Evolutionary conservation across 2,888 invertebrate genomes (phyloP), one percentile per base, ranked within the genome.

Genomic region (Lasioglossum villosulum): DNA sequence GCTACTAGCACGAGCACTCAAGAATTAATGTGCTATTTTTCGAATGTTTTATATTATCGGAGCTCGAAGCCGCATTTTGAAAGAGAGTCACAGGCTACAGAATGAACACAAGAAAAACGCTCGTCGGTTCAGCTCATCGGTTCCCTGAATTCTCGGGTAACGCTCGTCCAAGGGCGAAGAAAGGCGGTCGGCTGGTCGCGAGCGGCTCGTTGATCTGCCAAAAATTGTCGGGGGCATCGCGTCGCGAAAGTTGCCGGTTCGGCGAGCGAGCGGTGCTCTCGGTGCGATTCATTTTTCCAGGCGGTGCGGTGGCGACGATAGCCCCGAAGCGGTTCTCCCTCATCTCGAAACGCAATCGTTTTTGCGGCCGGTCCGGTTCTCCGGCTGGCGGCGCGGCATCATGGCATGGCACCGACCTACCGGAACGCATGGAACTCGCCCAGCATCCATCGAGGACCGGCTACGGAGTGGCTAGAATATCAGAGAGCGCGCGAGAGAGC

Each of bases 321-420:
- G 39, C 71, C 74, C 72, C 72, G 72, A 66, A 66, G 68, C 59
- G 48, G 16, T 74, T 84, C 84, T 83, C 84, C 70, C 85, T 86
- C 87, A 59, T 88, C 88, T 74, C 90, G 88, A 90, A 90, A 90
- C 89, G 84, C 85, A 86, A 89, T 90, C 82, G 90, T 90, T 90
- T 90, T 90, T 90, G 86, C 84, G 75, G 89, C 80, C 88, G 83
- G 90, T 90, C 91, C 90, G 91, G 91, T 91, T 90, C 89, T 90
- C 45, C 75, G 12, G n/a, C n/a, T 56, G 56, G n/a, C 56, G 78
- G 78, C 88, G 87, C 23, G 23, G 48, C 48, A 5, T 19, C 48
- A 23, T 52, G 48, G 48, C 48, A 23, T 52, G 48, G 48, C 89
- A 90, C 86, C 91, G 91, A 90, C 87, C 90, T 90, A 90, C 90